Conservation (phyloP, 2,888 invertebrate species). For the Tholera decimalis region DNA sequence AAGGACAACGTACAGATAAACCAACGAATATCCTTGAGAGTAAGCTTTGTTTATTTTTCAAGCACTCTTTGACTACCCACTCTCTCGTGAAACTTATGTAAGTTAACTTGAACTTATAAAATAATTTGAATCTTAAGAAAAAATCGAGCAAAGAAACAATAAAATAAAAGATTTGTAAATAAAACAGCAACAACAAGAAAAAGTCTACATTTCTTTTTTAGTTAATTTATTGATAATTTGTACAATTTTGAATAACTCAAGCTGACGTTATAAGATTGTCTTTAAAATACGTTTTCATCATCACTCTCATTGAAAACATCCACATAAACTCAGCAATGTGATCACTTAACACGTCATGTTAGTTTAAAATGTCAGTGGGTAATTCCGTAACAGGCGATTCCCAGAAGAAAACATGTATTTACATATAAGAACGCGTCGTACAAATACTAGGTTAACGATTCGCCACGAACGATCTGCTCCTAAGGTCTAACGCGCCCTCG, state of each 20-base stretch:
- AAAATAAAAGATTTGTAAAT: neutral
- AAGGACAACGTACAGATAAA: conserved; percentile 13
- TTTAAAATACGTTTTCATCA: neutral
- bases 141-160: neutral
- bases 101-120: neutral
- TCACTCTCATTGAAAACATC: neutral
- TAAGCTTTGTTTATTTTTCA: conserved; percentile 12
- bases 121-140: neutral
- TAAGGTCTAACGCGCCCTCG: conserved; percentile 78
- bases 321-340: conserved; percentile 6
- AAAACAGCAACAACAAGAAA: neutral
- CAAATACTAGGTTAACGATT: conserved; percentile 83
- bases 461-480: conserved; percentile 73
- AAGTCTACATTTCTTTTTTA: neutral
- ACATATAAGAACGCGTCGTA: conserved; percentile 44
- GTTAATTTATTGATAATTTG: conserved; percentile 1
- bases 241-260: neutral
- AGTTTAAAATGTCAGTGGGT: conserved; percentile 36
- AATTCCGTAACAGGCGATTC: conserved; percentile 33
- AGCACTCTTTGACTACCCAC: neutral
- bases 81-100: neutral
- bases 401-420: conserved; percentile 53
- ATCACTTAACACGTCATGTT: conserved; percentile 38
- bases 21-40: neutral
- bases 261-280: neutral